Conservation (phyloP, 2,888 invertebrate genomes). For the Amblyteles armatorius region DNA sequence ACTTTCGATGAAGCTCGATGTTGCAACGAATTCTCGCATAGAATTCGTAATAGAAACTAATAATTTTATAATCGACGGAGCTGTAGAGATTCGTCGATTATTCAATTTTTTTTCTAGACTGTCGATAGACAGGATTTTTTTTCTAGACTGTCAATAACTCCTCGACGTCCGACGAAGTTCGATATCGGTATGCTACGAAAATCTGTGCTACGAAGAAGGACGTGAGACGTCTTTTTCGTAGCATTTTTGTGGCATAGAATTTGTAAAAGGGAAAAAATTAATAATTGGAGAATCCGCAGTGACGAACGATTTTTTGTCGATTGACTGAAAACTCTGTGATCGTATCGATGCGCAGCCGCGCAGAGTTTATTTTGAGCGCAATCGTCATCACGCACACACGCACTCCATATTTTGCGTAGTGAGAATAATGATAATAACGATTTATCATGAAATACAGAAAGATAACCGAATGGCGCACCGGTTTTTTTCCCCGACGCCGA, state of each 20-base stretch:
- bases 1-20: too few relatives aligned
- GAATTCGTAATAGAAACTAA: too few relatives aligned
- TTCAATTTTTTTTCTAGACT: neutral
- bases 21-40: too few relatives aligned
- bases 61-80: too few relatives aligned
- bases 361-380: neutral
- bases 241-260: too few relatives aligned
- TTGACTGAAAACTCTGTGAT: neutral
- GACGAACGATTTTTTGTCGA: neutral
- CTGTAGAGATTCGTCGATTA: too few relatives aligned
- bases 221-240: too few relatives aligned
- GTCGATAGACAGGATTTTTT: constrained; percentile 45
- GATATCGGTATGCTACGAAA: too few relatives aligned
- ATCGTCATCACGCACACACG: neutral
- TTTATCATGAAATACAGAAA: constrained; percentile 9
- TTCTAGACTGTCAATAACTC: neutral
- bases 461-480: constrained; percentile 60
- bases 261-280: too few relatives aligned
- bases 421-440: constrained; percentile 21
- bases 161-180: too few relatives aligned
- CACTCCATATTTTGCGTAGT: neutral
- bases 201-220: too few relatives aligned
- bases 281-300: neutral
- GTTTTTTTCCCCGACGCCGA: constrained; percentile 51
- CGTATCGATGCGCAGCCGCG: neutral